Conservation (phyloP, 2,888 invertebrate species). For the Dynastes tityus region DNA sequence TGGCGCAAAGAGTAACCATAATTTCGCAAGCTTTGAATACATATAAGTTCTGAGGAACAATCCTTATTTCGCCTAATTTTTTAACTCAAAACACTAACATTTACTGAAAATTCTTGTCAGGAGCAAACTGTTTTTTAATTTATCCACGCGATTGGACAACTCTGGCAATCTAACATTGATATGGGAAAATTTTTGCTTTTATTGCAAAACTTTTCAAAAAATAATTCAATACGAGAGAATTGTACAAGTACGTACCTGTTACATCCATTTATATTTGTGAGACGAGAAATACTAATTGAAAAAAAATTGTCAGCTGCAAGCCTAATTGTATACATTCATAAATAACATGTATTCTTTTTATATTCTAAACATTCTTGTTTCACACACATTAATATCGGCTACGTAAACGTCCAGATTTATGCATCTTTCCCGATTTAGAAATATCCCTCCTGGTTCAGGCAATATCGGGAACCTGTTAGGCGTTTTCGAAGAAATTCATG, state of each 20-base stretch:
- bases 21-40: too few species aligned
- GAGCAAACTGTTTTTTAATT: too few species aligned
- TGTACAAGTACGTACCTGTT: neutral
- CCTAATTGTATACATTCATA: neutral
- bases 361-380: conserved; percentile 6
- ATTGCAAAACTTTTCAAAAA: too few species aligned
- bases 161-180: too few species aligned
- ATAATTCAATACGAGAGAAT: too few species aligned
- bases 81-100: too few species aligned
- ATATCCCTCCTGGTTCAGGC: conserved; percentile 2
- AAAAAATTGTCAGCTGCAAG: conserved; percentile 6
- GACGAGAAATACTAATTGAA: neutral
- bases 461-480: neutral
- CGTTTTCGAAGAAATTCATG: neutral
- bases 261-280: neutral
- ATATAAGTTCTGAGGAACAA: too few species aligned
- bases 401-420: neutral
- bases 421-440: neutral
- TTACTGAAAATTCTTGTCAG: too few species aligned
- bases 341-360: neutral
- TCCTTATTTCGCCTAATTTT: too few species aligned
- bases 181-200: too few species aligned
- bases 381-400: neutral
- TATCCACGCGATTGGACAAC: too few species aligned
- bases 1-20: too few species aligned